Evolutionary conservation across 92 coral and sea anemone genomes (phyloP), one percentile per base, ranked within the genome.

Genomic region (Scolanthus callimorphus): DNA sequence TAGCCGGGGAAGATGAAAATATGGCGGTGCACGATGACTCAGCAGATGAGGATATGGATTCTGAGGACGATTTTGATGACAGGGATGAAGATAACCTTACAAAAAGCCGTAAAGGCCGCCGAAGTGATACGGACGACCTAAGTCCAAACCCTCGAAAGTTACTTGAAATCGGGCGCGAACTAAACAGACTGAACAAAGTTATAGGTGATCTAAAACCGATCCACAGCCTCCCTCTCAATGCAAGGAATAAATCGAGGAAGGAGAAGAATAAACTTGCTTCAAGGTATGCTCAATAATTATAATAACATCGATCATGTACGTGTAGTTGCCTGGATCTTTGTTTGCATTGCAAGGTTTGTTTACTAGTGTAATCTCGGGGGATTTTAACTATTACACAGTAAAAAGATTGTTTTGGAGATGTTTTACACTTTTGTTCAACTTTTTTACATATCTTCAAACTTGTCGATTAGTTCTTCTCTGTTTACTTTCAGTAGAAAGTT

Each of bases 191-290:
- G 54, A 94, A 83, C 67, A 81, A 74, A 61, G 67, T 89, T 43
- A 94, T 94, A 28, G 86, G 97, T 2, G 92, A 80, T 43, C 74
- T 94, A 29, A 94, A 89, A 58, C 99, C 99, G 47, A 94, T 94
- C 49, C 88, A 94, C 25, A 83, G 87, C 55, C 74, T 94, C 45
- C 99, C 99, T 17, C 82, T 84, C 31, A 79, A 82, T 66, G 91
- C 99, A 9, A 77, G 99, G 57, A 90, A 86, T 61, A 81, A 83
- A 64, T 94, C 99, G 31, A 84, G 91, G 52, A 94, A 89, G 60
- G 99, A 94, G 78, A 94, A 94, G 73, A 94, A 94, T 79, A 94
- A 94, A 60, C 96, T 94, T 10, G 99, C 99, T 22, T 94, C 99
- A 39, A 88, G 99, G 99, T 94, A 76, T 17, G 79, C 49, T 24